These are phyloP conservation scores for Stichopus chloronotus DNA, from an alignment of 35 echinoderm and acorn worm species.

Conservation along the genomic window DNA sequence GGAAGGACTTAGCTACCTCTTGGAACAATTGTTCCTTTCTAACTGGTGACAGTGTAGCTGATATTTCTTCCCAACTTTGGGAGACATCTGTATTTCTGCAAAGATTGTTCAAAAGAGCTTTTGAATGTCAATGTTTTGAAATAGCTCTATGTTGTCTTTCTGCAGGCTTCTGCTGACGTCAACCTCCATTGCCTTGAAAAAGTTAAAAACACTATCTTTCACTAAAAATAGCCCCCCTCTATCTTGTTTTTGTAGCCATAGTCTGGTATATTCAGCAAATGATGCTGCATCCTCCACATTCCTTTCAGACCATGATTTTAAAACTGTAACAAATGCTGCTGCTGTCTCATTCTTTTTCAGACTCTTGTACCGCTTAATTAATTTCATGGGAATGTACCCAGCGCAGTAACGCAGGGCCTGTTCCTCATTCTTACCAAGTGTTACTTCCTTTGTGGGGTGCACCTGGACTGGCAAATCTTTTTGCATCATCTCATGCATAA, in stretches of 20 bases:
- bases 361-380: neutral
- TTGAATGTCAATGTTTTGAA: neutral
- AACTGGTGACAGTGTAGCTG: neutral
- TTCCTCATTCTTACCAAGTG: neutral
- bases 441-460: too few relatives aligned
- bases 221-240: slow-evolving; percentile 30
- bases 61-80: slow-evolving; percentile 3
- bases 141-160: neutral
- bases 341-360: slow-evolving; percentile 11
- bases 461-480: neutral
- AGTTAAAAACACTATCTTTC: slow-evolving; percentile 22
- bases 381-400: slow-evolving; percentile 8
- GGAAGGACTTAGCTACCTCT: neutral
- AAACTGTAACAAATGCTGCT: neutral
- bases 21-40: neutral
- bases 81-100: neutral
- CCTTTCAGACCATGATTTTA: neutral
- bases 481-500: neutral
- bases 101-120: neutral
- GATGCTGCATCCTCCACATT: slow-evolving; percentile 6
- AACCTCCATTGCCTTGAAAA: slow-evolving; percentile 11
- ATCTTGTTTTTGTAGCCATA: slow-evolving; percentile 28
- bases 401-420: neutral
- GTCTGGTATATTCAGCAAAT: slow-evolving; percentile 3
- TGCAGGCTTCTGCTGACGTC: neutral